Base-by-base conservation (phyloP, 2,888 invertebrate species). In the Bursaphelenchus okinawaensis region DNA sequence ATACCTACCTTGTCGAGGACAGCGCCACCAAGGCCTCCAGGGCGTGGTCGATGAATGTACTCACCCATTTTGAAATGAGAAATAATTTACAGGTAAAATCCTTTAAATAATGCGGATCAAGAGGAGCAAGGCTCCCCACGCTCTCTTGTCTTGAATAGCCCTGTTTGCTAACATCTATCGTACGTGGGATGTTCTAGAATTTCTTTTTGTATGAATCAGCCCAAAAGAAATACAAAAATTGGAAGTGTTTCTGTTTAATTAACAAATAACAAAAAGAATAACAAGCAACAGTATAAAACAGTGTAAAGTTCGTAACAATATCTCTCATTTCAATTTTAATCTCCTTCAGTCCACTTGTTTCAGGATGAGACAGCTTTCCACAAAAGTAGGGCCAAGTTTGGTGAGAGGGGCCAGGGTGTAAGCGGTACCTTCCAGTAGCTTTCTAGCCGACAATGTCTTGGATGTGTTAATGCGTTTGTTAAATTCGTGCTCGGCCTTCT, bases 1-100 rank as follows among this genome's bases (percentile, higher is more conserved):
- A 19, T 7, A 7, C 60, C 16, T 22, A 76, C 76, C 68, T 71
- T 80, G 55, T 78, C 79, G 29, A 80, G 65, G 59, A 80, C 70
- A 59, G 73, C 73, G 22, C 74, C 76, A 40, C 63, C 72, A 57
- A 75, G 31, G 9, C 75, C 75, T n/a, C 56, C 63, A 26, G 77
- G 76, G 63, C 77, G 70, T 24, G 77, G 76, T 29, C 79, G 68
- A 26, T 74, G 76, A 62, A 73, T 74, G 66, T 70, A 52, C 19
- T 23, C 23, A 24, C 24, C 54, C 54, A 54, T 54, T 54, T 1
- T 54, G 19, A 40, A 4, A n/a, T 16, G 40, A 40, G n/a, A n/a
- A 40, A 40, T 40, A 40, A 40, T 40, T 40, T 40, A n/a, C 40
- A 16, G 6, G 40, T 40, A 40, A 40, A 40, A 40, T 40, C 40